Conservation (phyloP, 2,888 invertebrate genomes). For the Biston betularia region DNA sequence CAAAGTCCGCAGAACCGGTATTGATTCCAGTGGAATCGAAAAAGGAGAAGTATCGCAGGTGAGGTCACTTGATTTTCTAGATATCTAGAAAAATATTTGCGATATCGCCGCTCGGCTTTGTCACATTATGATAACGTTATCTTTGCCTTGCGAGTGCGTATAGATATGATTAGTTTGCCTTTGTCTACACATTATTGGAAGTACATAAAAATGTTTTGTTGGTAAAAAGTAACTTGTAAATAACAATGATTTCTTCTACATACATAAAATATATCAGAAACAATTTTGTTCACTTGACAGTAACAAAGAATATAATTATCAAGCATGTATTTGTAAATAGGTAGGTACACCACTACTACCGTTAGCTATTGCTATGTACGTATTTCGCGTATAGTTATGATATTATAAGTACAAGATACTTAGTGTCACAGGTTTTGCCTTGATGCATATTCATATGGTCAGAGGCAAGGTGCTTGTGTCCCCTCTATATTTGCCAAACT, state of each 20-base stretch:
- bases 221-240: conserved; percentile 28
- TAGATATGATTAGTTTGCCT: conserved; percentile 66
- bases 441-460: conserved; percentile 81
- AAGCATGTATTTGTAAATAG: no score
- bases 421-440: conserved; percentile 71
- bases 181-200: conserved; percentile 49
- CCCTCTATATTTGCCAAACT: conserved; percentile 44
- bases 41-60: conserved; percentile 85
- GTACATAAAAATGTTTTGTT: conserved; percentile 37
- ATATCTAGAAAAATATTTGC: conserved; percentile 69
- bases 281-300: neutral
- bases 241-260: neutral
- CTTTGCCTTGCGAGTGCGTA: conserved; percentile 61
- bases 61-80: conserved; percentile 67
- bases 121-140: conserved; percentile 71
- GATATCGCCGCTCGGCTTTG: conserved; percentile 70
- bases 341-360: neutral
- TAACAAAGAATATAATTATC: neutral
- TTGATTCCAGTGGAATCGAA: conserved; percentile 79
- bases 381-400: neutral
- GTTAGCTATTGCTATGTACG: no score
- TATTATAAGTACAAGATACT: conserved; percentile 30
- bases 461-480: conserved; percentile 61
- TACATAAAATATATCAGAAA: no score
- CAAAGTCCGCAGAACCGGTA: conserved; percentile 75